These are phyloP conservation scores for Allophyes oxyacanthae DNA, from an alignment of 2,888 invertebrate species.

Conservation along the genomic window DNA sequence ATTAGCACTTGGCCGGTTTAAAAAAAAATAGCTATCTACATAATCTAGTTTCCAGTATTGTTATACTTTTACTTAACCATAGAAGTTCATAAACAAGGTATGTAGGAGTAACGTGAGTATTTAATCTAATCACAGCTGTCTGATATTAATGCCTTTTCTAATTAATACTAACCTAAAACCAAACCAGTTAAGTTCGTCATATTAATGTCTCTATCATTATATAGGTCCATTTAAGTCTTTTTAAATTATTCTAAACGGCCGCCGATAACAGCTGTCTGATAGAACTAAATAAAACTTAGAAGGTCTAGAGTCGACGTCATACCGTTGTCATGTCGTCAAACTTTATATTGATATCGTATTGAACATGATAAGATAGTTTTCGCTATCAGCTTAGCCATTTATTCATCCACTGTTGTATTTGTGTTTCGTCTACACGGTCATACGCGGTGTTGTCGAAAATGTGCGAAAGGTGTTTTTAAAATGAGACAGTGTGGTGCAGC, in stretches of 20 bases:
- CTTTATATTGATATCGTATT: slow-evolving; percentile 79
- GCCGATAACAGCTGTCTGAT: slow-evolving; percentile 27
- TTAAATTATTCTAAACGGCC: slow-evolving; percentile 10
- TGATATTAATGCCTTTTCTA: slow-evolving; percentile 33
- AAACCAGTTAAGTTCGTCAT: slow-evolving; percentile 13
- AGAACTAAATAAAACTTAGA: slow-evolving; percentile 36
- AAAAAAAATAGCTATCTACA: too few relatives aligned
- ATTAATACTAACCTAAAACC: slow-evolving; percentile 29
- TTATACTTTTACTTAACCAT: not conserved
- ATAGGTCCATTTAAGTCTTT: slow-evolving; percentile 7
- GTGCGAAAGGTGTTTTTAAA: slow-evolving; percentile 58
- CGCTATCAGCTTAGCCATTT: slow-evolving; percentile 66
- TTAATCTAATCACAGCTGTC: slow-evolving; percentile 24
- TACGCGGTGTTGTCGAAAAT: slow-evolving; percentile 57
- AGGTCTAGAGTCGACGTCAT: slow-evolving; percentile 65
- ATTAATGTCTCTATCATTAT: slow-evolving; percentile 5
- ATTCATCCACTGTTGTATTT: slow-evolving; percentile 66
- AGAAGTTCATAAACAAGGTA: slow-evolving; percentile 1
- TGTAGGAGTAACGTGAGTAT: slow-evolving; percentile 14
- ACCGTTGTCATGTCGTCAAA: slow-evolving; percentile 49
- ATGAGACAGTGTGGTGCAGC: slow-evolving; percentile 68
- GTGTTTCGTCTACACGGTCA: slow-evolving; percentile 62
- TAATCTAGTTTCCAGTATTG: slow-evolving; percentile 2
- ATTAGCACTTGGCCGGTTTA: too few relatives aligned
- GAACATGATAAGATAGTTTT: slow-evolving; percentile 81